Base-by-base conservation (phyloP, 2,888 invertebrate species). In the Diarsia dahlii region DNA sequence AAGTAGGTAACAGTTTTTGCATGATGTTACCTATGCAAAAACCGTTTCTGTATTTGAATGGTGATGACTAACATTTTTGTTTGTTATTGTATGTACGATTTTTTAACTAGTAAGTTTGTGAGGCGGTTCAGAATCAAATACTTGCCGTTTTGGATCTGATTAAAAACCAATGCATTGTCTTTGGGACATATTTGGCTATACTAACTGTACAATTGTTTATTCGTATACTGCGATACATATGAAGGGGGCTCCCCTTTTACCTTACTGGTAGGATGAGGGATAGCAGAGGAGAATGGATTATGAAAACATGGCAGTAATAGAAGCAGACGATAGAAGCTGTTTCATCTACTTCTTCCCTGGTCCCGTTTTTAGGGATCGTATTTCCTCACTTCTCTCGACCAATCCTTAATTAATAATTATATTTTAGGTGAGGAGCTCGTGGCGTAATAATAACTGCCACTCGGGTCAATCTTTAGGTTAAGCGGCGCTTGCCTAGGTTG, bases 191-290 rank as follows among this genome's bases (percentile, higher is more conserved):
- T 80, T 63, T 20, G 74, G 81, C 28, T 50, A 6, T 20, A 56
- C 5, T 74, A 77, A 73, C 74, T 56, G 63, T 12, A 1, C 34
- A 45, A 81, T 81, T 81, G 34, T 64, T 77, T 64, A 15, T 18
- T 28, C 8, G 52, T 28, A 12, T 10, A 48, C 46, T 34, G 15
- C 23, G 12, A 39, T n/a, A 76, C 0, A 1, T 54, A 28, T 3
- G 23, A 39, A 6, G 3, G 9, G 4, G 46, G 8, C 28, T 28
- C 28, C 28, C 28, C 28, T 28, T 28, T 28, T 2, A 28, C 28
- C 28, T 54, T 12, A 28, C 20, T 58, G 18, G 8, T n/a, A 56
- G 18, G 28, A 45, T 67, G 50, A 12, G 15, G 28, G 20, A 18
- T 58, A 9, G 15, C 6, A 23, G 10, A 45, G 20, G 34, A 39